These are phyloP conservation scores for Emydura subglobosa DNA, from an alignment of 2,113 vertebrate species.

Conservation along the genomic window DNA sequence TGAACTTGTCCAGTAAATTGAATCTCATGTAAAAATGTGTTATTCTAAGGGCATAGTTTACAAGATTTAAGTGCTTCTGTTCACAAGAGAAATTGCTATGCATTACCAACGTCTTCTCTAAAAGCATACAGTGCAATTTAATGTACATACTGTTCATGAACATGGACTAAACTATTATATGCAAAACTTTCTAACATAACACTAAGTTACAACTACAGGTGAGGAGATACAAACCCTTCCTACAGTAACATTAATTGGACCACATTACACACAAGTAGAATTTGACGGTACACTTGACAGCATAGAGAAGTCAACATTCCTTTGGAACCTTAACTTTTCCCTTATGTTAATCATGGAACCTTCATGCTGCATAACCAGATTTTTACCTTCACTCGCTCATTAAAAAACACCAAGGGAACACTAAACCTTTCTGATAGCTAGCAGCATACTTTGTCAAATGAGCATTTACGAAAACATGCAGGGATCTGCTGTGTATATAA, in stretches of 20 bases:
- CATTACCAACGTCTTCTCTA: background rate
- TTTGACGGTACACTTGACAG: background rate
- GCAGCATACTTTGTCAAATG: accelerated
- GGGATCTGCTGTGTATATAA: accelerated
- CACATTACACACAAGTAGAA: background rate
- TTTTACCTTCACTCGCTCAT: background rate
- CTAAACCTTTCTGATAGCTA: background rate
- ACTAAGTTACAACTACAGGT: background rate
- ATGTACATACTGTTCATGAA: background rate
- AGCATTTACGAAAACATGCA: accelerated
- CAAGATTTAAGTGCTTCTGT: background rate
- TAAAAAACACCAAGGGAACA: background rate
- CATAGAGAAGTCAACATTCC: accelerated
- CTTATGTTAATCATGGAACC: background rate
- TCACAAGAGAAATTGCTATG: background rate
- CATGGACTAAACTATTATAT: background rate
- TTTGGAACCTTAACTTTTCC: background rate
- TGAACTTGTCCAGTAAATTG: background rate
- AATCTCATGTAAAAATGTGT: background rate
- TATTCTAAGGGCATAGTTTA: background rate
- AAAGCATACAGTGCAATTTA: background rate
- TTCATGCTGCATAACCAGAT: background rate
- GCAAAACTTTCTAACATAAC: background rate
- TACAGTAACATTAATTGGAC: background rate
- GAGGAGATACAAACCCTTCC: background rate